phyloP scores from a whole-genome alignment of 2,797 vertebrate species.

The Myioborus miniatus region DNA sequence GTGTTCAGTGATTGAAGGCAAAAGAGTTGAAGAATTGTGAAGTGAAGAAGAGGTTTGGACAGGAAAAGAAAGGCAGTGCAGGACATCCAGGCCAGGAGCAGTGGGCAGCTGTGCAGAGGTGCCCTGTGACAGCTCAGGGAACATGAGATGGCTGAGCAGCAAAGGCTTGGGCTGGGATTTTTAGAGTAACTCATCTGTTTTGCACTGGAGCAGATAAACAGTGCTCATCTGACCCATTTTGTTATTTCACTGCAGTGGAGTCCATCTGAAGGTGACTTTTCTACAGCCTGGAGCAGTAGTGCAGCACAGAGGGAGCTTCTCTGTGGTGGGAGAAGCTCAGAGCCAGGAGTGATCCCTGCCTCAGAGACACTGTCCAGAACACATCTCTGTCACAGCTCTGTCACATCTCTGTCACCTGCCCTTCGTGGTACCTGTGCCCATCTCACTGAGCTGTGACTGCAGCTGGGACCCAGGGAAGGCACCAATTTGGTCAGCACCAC shows the following conservation, averaged over 20 bases:
- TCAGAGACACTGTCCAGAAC: background rate
- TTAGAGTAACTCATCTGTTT: background rate
- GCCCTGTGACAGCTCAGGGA: background rate
- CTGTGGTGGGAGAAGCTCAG: background rate
- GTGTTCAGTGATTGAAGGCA: conserved; percentile 8
- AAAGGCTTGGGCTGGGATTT: background rate
- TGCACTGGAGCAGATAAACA: background rate
- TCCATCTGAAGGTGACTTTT: background rate
- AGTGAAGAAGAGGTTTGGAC: background rate
- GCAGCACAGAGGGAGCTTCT: background rate
- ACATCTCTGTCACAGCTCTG: background rate
- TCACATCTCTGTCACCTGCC: background rate
- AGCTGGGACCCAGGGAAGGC: background rate
- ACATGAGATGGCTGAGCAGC: background rate
- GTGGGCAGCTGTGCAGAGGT: background rate
- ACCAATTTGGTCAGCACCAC: background rate
- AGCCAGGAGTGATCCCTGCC: background rate
- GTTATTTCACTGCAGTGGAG: background rate
- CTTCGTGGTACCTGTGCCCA: background rate
- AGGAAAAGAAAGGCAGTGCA: background rate
- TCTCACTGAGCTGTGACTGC: background rate
- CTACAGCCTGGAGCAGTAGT: background rate
- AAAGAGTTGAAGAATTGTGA: background rate
- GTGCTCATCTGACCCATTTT: background rate
- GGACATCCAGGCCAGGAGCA: background rate